These are phyloP conservation scores for Oscheius sp. DNA, from an alignment of 2,888 invertebrate genomes.

Conservation along the genomic window DNA sequence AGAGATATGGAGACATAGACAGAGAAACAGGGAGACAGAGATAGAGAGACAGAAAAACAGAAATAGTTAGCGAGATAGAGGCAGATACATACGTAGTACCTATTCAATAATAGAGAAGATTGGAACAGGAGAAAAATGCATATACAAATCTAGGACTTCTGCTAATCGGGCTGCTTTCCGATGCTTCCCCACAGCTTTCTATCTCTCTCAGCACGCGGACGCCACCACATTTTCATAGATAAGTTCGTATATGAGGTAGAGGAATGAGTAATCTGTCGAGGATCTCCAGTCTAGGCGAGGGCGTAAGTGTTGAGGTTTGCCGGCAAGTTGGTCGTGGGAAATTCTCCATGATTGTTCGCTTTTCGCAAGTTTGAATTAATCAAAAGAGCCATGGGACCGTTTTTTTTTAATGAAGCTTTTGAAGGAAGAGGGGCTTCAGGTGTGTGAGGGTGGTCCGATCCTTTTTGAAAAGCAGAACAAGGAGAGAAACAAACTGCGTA, in stretches of 20 bases:
- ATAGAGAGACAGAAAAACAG: too few relatives aligned
- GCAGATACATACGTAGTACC: too few relatives aligned
- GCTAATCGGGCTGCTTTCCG: constrained; percentile 34
- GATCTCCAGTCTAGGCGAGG: background rate
- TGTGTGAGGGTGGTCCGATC: background rate
- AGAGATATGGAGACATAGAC: too few relatives aligned
- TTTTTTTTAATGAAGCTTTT: background rate
- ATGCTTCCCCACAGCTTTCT: background rate
- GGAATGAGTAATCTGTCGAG: background rate
- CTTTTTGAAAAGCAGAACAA: constrained; percentile 22
- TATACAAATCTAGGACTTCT: constrained; percentile 19
- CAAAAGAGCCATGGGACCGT: constrained; percentile 30
- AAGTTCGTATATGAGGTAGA: constrained; percentile 8
- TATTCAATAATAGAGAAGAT: too few relatives aligned
- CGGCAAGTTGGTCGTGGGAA: constrained; percentile 14
- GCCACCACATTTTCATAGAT: constrained; percentile 21
- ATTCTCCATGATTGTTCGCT: constrained; percentile 25
- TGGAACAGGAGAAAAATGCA: background rate
- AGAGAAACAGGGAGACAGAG: too few relatives aligned
- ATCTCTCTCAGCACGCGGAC: constrained; percentile 2
- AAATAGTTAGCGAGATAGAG: too few relatives aligned
- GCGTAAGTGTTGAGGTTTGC: background rate
- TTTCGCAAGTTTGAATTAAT: constrained; percentile 27
- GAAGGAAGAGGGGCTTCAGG: background rate
- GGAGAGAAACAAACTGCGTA: constrained; percentile 31